Evolutionary conservation across 2,888 invertebrate species (phyloP), one percentile per base, ranked within the genome.

Genomic region (Pogonocherus hispidulus): DNA sequence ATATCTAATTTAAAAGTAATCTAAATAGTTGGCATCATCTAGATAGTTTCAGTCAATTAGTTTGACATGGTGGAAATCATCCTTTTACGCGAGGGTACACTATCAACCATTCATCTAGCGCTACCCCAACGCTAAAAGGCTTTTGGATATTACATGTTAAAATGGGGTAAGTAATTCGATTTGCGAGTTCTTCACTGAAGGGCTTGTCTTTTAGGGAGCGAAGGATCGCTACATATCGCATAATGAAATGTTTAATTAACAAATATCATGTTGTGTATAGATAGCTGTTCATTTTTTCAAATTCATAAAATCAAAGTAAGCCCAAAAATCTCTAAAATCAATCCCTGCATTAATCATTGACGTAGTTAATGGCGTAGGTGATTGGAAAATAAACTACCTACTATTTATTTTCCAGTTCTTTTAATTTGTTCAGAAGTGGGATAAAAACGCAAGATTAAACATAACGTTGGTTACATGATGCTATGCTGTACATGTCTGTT

Each of bases 131-230:
- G 83, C 85, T 85, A 85, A 86, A 85, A 86, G 86, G 84, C 85
- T 85, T 85, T 85, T 83, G 83, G 84, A 85, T 85, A 86, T 86
- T 85, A 85, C 84, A 85, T 85, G 85, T 85, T 85, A 84, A 86
- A 86, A 85, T 84, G 84, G 83, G 85, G 85, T 85, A 84, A 85
- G 83, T 86, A 85, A 85, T 85, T 84, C 84, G 85, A 86, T 86
- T 86, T 80, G 80, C 76, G 76, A 76, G 75, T 68, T 76, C 76
- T 72, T 76, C 73, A 64, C 71, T 64, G 54, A 60, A 57, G 37
- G 35, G 16, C 32, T 27, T 37, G 18, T 62, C 68, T 66, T 64
- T 62, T 74, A 74, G 71, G 73, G 80, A 80, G 78, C 80, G 54
- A 62, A 67, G 67, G 60, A 52, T 63, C 66, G 63, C 64, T 67